Conservation (phyloP, 2,797 vertebrate genomes). For the Tenualosa ilisha region DNA sequence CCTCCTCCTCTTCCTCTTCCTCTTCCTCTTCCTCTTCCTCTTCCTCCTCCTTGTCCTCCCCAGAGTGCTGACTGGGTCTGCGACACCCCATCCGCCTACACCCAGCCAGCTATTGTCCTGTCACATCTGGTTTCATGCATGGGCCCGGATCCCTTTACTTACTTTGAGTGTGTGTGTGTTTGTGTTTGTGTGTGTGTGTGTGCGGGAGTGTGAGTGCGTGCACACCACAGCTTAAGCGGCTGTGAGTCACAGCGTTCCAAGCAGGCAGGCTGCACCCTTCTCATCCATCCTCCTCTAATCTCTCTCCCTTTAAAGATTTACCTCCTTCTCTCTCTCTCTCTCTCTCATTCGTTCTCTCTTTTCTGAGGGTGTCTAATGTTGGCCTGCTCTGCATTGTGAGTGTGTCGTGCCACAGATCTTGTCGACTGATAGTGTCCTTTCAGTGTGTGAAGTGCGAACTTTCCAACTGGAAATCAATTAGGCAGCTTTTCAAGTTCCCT, state of each 20-base stretch:
- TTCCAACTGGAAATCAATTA: constrained; percentile 21
- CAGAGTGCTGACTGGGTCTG: background rate
- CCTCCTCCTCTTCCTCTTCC: background rate
- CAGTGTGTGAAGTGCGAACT: constrained; percentile 5
- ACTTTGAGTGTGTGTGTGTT: constrained; percentile 12
- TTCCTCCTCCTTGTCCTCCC: background rate
- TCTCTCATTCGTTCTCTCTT: constrained; percentile 18
- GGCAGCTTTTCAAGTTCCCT: constrained; percentile 20
- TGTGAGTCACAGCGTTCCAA: constrained; percentile 32
- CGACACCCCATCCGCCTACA: background rate
- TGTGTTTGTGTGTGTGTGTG: background rate
- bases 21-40: background rate
- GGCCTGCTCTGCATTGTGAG: constrained; percentile 12
- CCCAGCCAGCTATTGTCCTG: constrained; percentile 37
- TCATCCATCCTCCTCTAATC: constrained; percentile 24
- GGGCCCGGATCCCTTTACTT: constrained; percentile 25
- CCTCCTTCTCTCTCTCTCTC: constrained; percentile 9
- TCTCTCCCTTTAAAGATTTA: constrained; percentile 25
- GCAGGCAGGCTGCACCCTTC: constrained; percentile 4
- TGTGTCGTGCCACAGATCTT: constrained; percentile 15
- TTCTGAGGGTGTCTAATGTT: constrained; percentile 6
- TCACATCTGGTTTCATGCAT: constrained; percentile 39
- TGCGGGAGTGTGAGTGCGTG: background rate
- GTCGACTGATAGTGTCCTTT: constrained; percentile 2
- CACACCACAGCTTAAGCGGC: constrained; percentile 33